Conservation (phyloP, 1,140 invertebrate species). For the Hypothenemus hampei region DNA sequence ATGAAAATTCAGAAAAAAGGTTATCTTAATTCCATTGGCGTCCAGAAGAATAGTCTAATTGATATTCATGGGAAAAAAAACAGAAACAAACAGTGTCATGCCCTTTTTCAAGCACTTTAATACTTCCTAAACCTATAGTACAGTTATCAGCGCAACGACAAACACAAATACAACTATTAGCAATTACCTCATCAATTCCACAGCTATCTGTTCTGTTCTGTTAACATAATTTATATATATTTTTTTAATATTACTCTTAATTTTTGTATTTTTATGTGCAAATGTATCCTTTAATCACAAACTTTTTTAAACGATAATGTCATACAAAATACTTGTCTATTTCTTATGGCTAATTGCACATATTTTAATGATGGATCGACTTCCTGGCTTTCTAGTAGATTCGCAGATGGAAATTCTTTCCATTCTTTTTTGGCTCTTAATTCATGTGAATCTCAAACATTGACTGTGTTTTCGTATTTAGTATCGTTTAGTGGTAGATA, state of each 20-base stretch:
- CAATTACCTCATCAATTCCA: too few species aligned
- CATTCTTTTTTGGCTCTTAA: background rate
- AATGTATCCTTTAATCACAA: background rate
- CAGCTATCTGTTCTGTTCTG: background rate
- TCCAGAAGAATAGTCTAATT: too few species aligned
- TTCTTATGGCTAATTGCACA: too few species aligned
- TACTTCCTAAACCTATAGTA: too few species aligned
- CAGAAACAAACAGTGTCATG: too few species aligned
- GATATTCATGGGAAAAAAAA: too few species aligned
- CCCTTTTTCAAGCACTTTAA: too few species aligned
- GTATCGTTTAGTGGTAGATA: background rate
- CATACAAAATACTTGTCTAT: background rate
- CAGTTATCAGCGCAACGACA: too few species aligned
- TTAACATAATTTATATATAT: background rate
- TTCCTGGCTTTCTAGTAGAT: background rate
- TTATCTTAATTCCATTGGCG: too few species aligned
- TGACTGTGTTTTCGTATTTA: background rate
- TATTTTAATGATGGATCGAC: background rate
- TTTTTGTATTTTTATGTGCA: background rate
- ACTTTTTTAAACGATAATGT: background rate
- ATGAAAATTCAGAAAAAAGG: too few species aligned
- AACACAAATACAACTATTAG: too few species aligned
- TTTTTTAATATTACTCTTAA: background rate
- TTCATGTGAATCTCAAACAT: background rate
- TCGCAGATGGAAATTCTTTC: background rate